A percentile compares a stretch with the other conserved stretches of the same genome.
phyloP scores from a whole-genome alignment of 2,113 vertebrate genomes.

The Herpetotheres cachinnans region DNA sequence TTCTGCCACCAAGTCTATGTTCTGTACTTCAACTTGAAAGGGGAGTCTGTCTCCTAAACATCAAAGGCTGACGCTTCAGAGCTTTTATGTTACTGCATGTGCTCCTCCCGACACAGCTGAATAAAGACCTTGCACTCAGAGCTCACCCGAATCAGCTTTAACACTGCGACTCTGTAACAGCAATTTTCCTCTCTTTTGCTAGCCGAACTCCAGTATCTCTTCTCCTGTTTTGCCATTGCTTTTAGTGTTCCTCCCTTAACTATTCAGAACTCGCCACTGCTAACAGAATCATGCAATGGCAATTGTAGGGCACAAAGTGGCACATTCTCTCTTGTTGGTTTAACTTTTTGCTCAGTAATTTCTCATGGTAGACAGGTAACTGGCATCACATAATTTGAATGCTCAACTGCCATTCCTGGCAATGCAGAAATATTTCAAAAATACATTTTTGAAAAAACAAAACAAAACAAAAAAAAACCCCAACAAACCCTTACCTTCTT shows the following conservation, averaged over 20 bases:
- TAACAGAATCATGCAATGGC: not conserved
- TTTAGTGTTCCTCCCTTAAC: not conserved
- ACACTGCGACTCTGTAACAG: not conserved
- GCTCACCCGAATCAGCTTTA: not conserved
- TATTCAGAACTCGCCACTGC: not conserved
- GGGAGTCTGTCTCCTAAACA: not conserved
- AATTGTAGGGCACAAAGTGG: not conserved
- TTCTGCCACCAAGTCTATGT: not conserved
- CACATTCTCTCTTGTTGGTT: not conserved
- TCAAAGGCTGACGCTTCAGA: slow-evolving; percentile 24
- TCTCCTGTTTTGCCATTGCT: not conserved
- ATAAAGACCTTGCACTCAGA: not conserved
- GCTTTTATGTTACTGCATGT: not conserved
- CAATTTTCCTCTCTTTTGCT: not conserved
- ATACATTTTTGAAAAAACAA: not conserved
- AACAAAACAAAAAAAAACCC: not conserved
- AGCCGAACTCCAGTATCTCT: not conserved
- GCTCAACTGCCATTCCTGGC: not conserved
- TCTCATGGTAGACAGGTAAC: not conserved
- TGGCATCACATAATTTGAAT: not conserved
- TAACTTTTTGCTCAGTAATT: not conserved
- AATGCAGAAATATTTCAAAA: not conserved
- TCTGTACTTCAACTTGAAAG: slow-evolving; percentile 3
- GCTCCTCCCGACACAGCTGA: not conserved
- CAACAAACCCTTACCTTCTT: not conserved